Percentiles rank a stretch among this genome's conserved stretches.
These are phyloP conservation scores for Melanchra persicariae DNA, from an alignment of 2,888 invertebrate genomes.

Conservation along the genomic window DNA sequence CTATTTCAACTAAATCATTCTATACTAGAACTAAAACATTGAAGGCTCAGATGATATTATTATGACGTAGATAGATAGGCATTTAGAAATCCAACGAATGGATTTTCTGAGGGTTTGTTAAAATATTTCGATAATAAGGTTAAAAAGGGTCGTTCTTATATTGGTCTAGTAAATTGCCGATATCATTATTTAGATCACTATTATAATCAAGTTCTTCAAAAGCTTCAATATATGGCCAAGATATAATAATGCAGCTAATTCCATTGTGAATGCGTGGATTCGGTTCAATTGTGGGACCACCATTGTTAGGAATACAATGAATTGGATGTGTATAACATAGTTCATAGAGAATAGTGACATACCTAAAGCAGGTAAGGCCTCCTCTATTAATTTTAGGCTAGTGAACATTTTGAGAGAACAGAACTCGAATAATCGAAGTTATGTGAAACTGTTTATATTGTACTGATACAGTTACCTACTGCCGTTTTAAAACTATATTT, in stretches of 20 bases:
- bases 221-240: slow-evolving; percentile 17
- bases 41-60: slow-evolving; percentile 23
- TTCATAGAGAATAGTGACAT: neutral
- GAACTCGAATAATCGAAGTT: neutral
- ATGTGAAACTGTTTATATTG: neutral
- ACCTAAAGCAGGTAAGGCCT: slow-evolving; percentile 5
- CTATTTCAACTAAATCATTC: slow-evolving; percentile 12
- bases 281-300: slow-evolving; percentile 16
- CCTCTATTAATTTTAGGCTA: slow-evolving; percentile 6
- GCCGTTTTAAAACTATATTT: neutral
- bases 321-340: slow-evolving; percentile 6
- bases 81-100: slow-evolving; percentile 19
- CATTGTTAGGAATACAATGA: slow-evolving; percentile 43
- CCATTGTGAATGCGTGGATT: slow-evolving; percentile 13
- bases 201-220: slow-evolving; percentile 16
- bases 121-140: slow-evolving; percentile 1
- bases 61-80: slow-evolving; percentile 5
- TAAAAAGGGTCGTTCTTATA: slow-evolving; percentile 5
- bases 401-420: slow-evolving; percentile 5
- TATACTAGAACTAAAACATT: slow-evolving; percentile 7
- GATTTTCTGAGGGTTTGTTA: neutral
- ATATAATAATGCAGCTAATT: slow-evolving; percentile 39
- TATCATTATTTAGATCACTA: slow-evolving; percentile 28
- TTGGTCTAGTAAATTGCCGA: neutral
- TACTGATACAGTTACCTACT: neutral